phyloP scores from a whole-genome alignment of 2,888 invertebrate species.

The Nesidiocoris tenuis region DNA sequence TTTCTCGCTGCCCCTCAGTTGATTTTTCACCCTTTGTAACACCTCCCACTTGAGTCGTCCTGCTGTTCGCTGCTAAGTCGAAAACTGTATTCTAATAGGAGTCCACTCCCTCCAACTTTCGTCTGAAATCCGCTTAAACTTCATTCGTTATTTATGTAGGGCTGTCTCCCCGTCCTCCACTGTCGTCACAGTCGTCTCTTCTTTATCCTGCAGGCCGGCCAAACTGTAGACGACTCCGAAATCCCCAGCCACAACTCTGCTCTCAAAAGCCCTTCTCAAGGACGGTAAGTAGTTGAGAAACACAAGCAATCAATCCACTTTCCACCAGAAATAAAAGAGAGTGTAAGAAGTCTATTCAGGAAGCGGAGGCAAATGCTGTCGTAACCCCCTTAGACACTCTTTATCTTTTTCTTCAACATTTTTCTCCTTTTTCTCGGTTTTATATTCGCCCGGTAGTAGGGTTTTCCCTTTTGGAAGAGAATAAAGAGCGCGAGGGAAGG shows the following conservation, averaged over 20 bases:
- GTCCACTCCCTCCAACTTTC: conserved; percentile 32
- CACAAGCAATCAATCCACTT: conserved; percentile 23
- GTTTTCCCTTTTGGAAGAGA: no score
- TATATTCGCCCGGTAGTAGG: no score
- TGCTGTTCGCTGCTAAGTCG: conserved; percentile 21
- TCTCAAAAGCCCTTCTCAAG: conserved; percentile 21
- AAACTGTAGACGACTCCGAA: not conserved
- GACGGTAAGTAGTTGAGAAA: conserved; percentile 26
- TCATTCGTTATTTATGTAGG: conserved; percentile 38
- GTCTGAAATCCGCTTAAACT: conserved; percentile 34
- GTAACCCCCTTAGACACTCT: not conserved
- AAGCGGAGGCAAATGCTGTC: not conserved
- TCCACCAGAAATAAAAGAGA: conserved; percentile 15
- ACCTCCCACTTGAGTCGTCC: not conserved
- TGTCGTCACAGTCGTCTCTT: not conserved
- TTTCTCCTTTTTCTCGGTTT: no score
- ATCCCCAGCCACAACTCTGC: not conserved
- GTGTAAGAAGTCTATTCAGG: not conserved
- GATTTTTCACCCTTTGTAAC: conserved; percentile 12
- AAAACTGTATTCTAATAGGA: conserved; percentile 40
- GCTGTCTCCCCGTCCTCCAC: conserved; percentile 4
- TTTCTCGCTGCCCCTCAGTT: not conserved
- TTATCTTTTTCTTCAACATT: not conserved
- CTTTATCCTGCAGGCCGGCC: not conserved
- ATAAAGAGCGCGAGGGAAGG: no score